These are phyloP conservation scores for Cynocephalus volans DNA, from an alignment of 2,113 vertebrate species.

Conservation along the genomic window DNA sequence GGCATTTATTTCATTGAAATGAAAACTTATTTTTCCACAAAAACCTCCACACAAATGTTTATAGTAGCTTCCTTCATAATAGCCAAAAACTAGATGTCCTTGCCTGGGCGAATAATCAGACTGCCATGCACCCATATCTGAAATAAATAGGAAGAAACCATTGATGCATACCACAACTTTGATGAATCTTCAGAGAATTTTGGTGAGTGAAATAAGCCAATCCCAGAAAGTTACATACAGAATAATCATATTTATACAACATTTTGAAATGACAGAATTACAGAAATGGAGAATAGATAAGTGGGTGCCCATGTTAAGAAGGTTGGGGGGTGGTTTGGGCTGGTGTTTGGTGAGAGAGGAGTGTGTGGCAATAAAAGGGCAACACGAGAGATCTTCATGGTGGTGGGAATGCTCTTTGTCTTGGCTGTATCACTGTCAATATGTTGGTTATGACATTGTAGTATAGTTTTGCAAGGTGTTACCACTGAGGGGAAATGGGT, in stretches of 20 bases:
- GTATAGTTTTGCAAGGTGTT: neutral
- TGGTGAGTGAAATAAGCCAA: neutral
- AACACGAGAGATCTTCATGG: neutral
- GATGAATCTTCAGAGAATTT: neutral
- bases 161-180: neutral
- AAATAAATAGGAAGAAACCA: neutral
- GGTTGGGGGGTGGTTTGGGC: too few relatives aligned
- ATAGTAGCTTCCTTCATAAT: neutral
- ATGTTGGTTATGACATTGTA: neutral
- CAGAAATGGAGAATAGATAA: neutral
- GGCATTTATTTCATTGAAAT: neutral
- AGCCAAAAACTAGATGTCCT: neutral
- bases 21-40: neutral
- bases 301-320: neutral
- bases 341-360: neutral
- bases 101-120: neutral
- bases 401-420: neutral
- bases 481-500: neutral
- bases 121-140: neutral
- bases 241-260: neutral
- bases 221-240: neutral
- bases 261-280: neutral
- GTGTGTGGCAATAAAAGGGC: neutral
- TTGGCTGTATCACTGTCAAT: too few relatives aligned
- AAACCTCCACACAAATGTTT: neutral